Percentiles rank a stretch among this genome's conserved stretches.
Evolutionary conservation across 2,888 invertebrate genomes (phyloP).

Genomic region (Phalera bucephala): DNA sequence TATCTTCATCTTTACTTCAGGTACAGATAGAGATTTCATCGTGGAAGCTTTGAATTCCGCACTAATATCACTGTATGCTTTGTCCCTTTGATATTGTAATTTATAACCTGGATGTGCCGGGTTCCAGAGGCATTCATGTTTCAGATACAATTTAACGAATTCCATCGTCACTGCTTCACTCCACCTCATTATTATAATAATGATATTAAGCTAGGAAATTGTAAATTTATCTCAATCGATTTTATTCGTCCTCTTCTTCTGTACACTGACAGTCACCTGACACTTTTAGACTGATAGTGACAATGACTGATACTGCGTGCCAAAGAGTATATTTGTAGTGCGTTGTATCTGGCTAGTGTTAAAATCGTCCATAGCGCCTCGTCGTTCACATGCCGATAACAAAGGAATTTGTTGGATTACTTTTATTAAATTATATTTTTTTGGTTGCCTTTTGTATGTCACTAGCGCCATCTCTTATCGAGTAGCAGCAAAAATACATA

Average conservation of each 20-base stretch:
- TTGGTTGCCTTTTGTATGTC: not conserved
- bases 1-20: constrained; percentile 74
- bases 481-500: no score
- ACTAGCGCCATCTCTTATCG: not conserved
- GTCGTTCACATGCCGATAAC: no score
- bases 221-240: not conserved
- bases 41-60: constrained; percentile 54
- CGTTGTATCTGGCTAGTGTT: no score
- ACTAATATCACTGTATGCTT: constrained; percentile 58
- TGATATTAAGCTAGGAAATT: not conserved
- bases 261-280: no score
- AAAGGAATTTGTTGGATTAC: no score
- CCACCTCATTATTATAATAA: constrained; percentile 64
- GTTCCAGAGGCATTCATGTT: constrained; percentile 78
- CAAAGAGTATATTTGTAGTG: no score
- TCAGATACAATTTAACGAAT: constrained; percentile 76
- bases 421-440: no score
- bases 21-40: constrained; percentile 49
- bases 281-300: no score
- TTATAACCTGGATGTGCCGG: constrained; percentile 65
- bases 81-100: constrained; percentile 56
- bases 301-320: no score
- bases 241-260: not conserved
- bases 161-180: constrained; percentile 68
- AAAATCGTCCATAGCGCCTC: no score